Evolutionary conservation across 2,113 vertebrate species (phyloP).

Genomic region (Merops nubicus): DNA sequence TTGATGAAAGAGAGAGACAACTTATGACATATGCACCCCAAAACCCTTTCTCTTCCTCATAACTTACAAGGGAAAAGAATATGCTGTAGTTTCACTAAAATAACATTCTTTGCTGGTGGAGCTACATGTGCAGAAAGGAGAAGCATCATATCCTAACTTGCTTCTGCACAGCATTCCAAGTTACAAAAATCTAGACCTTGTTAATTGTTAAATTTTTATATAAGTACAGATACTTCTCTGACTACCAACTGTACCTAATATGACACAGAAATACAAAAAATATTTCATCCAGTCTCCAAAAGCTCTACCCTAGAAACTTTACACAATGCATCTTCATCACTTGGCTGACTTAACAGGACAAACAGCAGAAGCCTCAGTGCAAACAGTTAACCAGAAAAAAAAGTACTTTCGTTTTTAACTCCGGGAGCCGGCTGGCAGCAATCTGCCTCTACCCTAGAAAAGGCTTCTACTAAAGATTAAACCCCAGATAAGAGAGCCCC

Average conservation of each 20-base stretch:
- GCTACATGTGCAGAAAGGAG: not conserved
- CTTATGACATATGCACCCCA: not conserved
- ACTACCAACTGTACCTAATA: not conserved
- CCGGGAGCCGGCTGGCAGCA: not conserved
- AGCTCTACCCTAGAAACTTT: not conserved
- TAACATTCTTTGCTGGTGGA: not conserved
- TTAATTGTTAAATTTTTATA: not conserved
- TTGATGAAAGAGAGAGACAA: not conserved
- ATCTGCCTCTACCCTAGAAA: not conserved
- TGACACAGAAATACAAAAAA: not conserved
- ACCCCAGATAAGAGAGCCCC: not conserved
- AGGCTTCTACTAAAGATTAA: not conserved
- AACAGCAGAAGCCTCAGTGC: not conserved
- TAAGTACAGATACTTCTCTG: not conserved
- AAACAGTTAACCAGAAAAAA: not conserved
- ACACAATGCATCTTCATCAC: rapidly evolving
- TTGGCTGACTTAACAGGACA: not conserved
- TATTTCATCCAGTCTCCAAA: not conserved
- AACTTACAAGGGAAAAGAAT: not conserved
- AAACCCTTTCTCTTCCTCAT: not conserved
- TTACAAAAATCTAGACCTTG: not conserved
- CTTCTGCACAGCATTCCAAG: not conserved
- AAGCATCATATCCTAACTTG: rapidly evolving
- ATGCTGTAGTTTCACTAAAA: not conserved
- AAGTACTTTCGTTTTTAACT: not conserved